phyloP scores from a whole-genome alignment of 2,113 vertebrate species.

The Azemiops feae region DNA sequence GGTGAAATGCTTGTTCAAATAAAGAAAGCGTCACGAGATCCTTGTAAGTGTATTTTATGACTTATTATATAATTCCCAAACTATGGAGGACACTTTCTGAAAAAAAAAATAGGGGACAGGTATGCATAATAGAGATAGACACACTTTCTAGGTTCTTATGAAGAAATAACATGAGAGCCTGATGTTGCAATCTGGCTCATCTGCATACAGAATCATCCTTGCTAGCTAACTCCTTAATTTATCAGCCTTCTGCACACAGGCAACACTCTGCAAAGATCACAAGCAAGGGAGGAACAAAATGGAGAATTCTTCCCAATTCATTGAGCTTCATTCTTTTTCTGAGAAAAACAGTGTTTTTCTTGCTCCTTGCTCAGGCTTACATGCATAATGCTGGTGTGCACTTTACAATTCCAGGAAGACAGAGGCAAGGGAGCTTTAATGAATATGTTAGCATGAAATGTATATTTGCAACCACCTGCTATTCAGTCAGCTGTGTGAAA shows the following conservation, averaged over 20 bases:
- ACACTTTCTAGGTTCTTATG: not conserved
- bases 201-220: not conserved
- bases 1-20: not conserved
- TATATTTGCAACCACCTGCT: conserved; percentile 68
- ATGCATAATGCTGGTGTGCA: conserved; percentile 50
- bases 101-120: not conserved
- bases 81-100: not conserved
- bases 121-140: not conserved
- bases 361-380: conserved; percentile 46
- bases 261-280: not conserved
- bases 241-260: not conserved
- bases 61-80: not conserved
- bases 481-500: conserved; percentile 65
- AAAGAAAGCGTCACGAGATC: not conserved
- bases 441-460: conserved; percentile 67
- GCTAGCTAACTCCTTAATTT: not conserved
- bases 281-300: not conserved
- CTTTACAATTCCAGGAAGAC: conserved; percentile 60
- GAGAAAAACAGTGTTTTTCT: conserved; percentile 20
- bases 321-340: conserved; percentile 50
- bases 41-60: not conserved
- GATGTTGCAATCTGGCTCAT: conserved; percentile 3
- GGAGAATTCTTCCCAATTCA: conserved; percentile 37
- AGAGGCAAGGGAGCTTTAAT: conserved; percentile 58
- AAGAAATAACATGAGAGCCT: conserved; percentile 10